Evolutionary conservation across 2,797 vertebrate genomes (phyloP), one percentile per base, ranked within the genome.

Genomic region (Cryptoprocta ferox): DNA sequence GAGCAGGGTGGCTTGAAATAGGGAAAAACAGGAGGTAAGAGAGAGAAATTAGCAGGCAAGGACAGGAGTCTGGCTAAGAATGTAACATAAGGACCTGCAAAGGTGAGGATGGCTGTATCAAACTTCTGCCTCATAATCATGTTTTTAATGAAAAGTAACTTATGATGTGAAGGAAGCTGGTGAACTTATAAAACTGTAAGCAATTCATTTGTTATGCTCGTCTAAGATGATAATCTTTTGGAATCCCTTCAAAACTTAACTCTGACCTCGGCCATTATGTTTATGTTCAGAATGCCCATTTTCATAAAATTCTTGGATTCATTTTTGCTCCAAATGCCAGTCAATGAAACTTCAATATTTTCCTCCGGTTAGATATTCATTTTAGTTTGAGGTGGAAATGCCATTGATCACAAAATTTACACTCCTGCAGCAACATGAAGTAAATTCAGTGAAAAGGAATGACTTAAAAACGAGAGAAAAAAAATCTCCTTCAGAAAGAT

Each of bases 381-480:
- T 95, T 92, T 42, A 56, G 53, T 83, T 82, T 63, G 35, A 87
- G 39, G 39, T 45, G 10, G 16, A 96, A 80, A 96, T 96, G 66
- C 9, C 63, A 65, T 2, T 66, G 21, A 89, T 86, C 18, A 79
- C 21, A 92, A 79, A 71, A 82, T 66, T 83, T 42, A 73, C 6
- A 63, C 32, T 92, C 96, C 78, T n/a, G 39, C 26, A 39, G 18
- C 45, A 26, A 80, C 42, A 84, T 11, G 19, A 5, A 4, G 39
- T 45, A 83, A 86, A 88, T 68, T 83, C 24, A 61, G 19, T 82
- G 53, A 91, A 45, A 92, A 91, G 30, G 15, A 80, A 73, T 73
- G 48, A 18, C 42, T 75, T 42, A 37, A 71, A 94, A 82, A 45
- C 6, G 10, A 87, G 24, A 28, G 48, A 11, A 83, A 50, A 50